Evolutionary conservation across 2,797 vertebrate genomes (phyloP).

Genomic region (Phataginus tetradactyla): DNA sequence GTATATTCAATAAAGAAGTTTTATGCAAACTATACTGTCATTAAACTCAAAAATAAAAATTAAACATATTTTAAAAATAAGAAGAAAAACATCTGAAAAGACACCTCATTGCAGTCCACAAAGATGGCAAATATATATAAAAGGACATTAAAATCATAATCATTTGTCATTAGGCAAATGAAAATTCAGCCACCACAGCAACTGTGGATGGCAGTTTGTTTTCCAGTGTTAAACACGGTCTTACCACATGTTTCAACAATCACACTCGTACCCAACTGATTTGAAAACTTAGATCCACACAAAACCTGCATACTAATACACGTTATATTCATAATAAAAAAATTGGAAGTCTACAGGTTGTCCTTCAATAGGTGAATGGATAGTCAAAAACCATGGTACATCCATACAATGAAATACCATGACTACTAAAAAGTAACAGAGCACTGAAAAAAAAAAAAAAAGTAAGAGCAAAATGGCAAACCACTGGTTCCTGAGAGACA

Average conservation of each 20-base stretch:
- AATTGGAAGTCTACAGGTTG: neutral
- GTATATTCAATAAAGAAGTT: neutral
- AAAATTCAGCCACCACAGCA: neutral
- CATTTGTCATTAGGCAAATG: neutral
- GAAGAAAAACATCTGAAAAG: neutral
- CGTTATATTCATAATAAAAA: neutral
- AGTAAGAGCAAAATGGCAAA: neutral
- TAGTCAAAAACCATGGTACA: neutral
- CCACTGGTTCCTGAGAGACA: neutral
- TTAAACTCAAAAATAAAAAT: neutral
- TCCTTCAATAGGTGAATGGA: neutral
- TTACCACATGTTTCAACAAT: neutral
- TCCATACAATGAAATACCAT: neutral
- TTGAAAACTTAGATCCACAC: neutral
- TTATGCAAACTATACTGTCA: neutral
- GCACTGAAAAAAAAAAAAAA: neutral
- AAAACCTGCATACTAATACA: neutral
- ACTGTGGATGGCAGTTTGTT: neutral
- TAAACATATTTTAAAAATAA: neutral
- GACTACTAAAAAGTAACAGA: neutral
- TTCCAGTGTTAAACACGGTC: neutral
- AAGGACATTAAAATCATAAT: neutral
- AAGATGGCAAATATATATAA: neutral
- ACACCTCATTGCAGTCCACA: neutral
- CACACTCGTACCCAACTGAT: neutral